These are phyloP conservation scores for Brenthis daphne DNA, from an alignment of 2,888 invertebrate genomes.

Conservation along the genomic window DNA sequence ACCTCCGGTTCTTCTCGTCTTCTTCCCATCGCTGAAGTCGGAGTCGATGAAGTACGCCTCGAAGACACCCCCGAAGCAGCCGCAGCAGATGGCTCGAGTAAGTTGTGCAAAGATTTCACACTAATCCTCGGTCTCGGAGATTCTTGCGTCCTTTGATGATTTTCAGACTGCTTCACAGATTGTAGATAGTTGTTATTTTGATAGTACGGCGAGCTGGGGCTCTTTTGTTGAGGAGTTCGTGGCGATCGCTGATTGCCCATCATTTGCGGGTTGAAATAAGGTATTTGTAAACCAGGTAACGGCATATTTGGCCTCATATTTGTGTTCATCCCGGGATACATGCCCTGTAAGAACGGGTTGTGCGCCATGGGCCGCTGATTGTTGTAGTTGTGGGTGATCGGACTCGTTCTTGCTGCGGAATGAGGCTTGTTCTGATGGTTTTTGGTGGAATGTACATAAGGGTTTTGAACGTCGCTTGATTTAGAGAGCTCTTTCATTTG, in stretches of 20 bases:
- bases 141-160: constrained; percentile 60
- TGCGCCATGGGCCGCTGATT: constrained; percentile 87
- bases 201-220: constrained; percentile 71
- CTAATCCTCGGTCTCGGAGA: constrained; percentile 83
- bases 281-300: constrained; percentile 67
- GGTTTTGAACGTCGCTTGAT: constrained; percentile 68
- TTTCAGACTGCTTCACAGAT: constrained; percentile 64
- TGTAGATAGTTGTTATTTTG: constrained; percentile 74
- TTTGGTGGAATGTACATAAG: constrained; percentile 72
- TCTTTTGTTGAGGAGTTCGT: constrained; percentile 82
- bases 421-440: constrained; percentile 67
- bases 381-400: constrained; percentile 72
- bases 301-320: constrained; percentile 65
- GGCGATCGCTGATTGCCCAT: constrained; percentile 84
- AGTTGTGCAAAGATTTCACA: constrained; percentile 84
- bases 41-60: constrained; percentile 73
- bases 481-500: constrained; percentile 67
- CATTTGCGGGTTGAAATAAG: constrained; percentile 69
- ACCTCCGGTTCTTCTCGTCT: constrained; percentile 83
- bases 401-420: constrained; percentile 76
- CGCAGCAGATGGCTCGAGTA: constrained; percentile 78
- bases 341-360: constrained; percentile 85
- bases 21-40: constrained; percentile 75
- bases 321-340: constrained; percentile 68
- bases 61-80: constrained; percentile 76